Percentiles rank a stretch among this genome's conserved stretches.
Evolutionary conservation across 2,888 invertebrate species (phyloP).

Genomic region (Eledona agricola): DNA sequence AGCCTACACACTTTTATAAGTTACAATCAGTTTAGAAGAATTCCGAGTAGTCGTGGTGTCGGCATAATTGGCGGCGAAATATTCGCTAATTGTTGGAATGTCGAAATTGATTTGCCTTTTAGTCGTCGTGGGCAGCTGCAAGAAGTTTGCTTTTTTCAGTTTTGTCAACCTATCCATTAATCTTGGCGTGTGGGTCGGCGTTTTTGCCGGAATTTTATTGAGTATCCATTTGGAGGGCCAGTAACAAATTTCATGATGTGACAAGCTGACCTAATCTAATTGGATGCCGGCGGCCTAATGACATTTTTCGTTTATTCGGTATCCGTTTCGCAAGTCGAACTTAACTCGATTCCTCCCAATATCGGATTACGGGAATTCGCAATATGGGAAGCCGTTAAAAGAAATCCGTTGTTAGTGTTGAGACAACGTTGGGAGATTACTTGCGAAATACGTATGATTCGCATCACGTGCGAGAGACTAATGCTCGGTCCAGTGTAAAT

Average conservation of each 20-base stretch:
- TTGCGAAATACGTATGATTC: conserved; percentile 46
- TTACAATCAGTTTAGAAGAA: too few relatives aligned
- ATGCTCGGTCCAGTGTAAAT: conserved; percentile 58
- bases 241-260: conserved; percentile 56
- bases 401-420: conserved; percentile 53
- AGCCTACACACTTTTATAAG: too few relatives aligned
- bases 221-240: conserved; percentile 41
- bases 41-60: too few relatives aligned
- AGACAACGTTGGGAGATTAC: conserved; percentile 46
- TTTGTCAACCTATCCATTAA: conserved; percentile 36
- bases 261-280: conserved; percentile 58
- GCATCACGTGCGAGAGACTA: conserved; percentile 55
- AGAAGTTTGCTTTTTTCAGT: conserved; percentile 35
- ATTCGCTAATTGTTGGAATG: too few relatives aligned
- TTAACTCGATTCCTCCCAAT: conserved; percentile 59
- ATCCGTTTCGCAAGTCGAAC: conserved; percentile 52
- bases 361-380: conserved; percentile 61
- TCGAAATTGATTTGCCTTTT: conserved; percentile 11
- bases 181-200: conserved; percentile 35
- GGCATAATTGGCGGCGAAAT: too few relatives aligned
- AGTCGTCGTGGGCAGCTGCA: conserved; percentile 22
- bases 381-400: conserved; percentile 56
- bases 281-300: conserved; percentile 58
- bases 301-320: conserved; percentile 61
- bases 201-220: conserved; percentile 40